Evolutionary conservation across 92 coral and sea anemone species (phyloP), one percentile per base, ranked within the genome.

Genomic region (Zoanthus sociatus): DNA sequence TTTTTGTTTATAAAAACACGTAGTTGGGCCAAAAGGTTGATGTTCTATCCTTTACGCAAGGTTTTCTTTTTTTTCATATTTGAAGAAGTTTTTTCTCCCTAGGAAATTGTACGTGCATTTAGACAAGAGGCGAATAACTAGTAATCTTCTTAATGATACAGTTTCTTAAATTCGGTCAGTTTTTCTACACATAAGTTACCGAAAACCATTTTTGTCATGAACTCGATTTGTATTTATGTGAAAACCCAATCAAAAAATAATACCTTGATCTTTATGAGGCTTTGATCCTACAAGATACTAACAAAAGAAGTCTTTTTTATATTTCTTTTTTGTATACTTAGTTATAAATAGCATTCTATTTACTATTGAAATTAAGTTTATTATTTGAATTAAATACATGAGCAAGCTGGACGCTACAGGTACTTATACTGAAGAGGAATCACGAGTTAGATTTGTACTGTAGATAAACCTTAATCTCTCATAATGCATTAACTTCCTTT

Each of bases 141-240:
- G 4, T 50, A 50, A 50, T 11, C 42, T 2, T 58, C 20, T 13
- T 12, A 58, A 58, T 17, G 30, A 63, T 17, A 31, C 20, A 17
- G 30, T 16, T 18, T n/a, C 26, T 17, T 63, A 63, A 16, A 0
- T 63, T 63, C n/a, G 0, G 4, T 9, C 69, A 20, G 21, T 63
- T 63, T 63, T n/a, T 5, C 64, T 63, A 63, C n/a, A 50, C 12
- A 50, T 50, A 50, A 63, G 30, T 17, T 63, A 20, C 69, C 42
- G 2, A 63, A 21, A 63, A 17, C 20, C 8, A 9, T 63, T 63
- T 63, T 63, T 63, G 31, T 63, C 69, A 15, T 63, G 10, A 63
- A 63, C 26, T 63, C 69, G 10, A 63, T 63, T n/a, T 63, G n/a
- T 63, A 63, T 63, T 63, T 63, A 63, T 63, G 69, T 63, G 69